Evolutionary conservation across 2,888 invertebrate species (phyloP), one percentile per base, ranked within the genome.

Genomic region (Acrobasis suavella): DNA sequence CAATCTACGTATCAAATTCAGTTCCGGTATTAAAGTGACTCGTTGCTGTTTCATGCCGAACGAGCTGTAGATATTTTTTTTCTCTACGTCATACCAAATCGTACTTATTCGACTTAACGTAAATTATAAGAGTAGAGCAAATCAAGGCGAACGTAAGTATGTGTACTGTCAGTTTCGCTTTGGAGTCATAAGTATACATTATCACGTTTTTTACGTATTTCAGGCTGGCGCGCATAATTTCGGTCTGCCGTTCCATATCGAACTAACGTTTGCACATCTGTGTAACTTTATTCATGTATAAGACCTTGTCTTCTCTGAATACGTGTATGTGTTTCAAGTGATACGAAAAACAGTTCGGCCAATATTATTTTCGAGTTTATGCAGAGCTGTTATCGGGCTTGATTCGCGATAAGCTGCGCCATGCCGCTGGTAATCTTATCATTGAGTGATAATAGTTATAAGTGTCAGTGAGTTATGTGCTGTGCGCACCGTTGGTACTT

Each of bases 401-500:
- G 89, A 90, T 89, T 90, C 86, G 85, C 78, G 91, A 91, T 91
- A 92, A 91, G 89, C 83, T 82, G 70, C 74, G 82, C 85, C 82
- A 87, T 88, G 85, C 86, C 83, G 83, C 80, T 75, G 77, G 85
- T 87, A 89, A 88, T 91, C 90, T 92, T 92, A 92, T 92, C 92
- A 86, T 81, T 82, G 82, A 86, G 83, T 89, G 91, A 92, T 92
- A 92, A 87, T 85, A 86, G 89, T 87, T 89, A 86, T 89, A 90
- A 90, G 91, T 90, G 89, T 90, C 89, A 92, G 91, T 91, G 87
- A 92, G 91, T 83, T 87, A 85, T 87, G 87, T 76, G 86, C 80
- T 81, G 77, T 82, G 80, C 76, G 77, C 77, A 78, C 81, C 80
- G 87, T 78, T 83, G 83, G 87, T 86, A 79, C 85, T 82, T 77